phyloP scores from a whole-genome alignment of 2,113 vertebrate species.

The Ivindomyrus marchei region DNA sequence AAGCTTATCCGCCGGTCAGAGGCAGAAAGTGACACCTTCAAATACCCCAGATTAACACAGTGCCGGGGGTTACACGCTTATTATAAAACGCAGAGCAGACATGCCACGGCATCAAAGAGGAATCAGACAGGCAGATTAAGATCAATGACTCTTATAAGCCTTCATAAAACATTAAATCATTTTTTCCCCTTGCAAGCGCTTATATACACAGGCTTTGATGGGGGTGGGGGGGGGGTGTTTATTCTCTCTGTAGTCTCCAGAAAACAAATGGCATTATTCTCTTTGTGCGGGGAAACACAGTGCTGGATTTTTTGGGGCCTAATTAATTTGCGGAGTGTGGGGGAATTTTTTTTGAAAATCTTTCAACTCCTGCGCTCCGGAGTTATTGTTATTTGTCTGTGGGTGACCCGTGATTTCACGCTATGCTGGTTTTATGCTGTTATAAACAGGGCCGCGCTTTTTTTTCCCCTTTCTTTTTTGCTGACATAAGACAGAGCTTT shows the following conservation, averaged over 20 bases:
- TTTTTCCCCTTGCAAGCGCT: constrained; percentile 37
- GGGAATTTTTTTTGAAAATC: constrained; percentile 18
- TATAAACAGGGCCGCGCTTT: constrained; percentile 54
- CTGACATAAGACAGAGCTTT: constrained; percentile 70
- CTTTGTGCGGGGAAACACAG: constrained; percentile 42
- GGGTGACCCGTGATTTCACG: constrained; percentile 72
- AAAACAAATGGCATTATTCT: constrained; percentile 42
- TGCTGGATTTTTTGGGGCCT: constrained; percentile 48
- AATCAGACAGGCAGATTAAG: constrained; percentile 46
- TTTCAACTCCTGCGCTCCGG: constrained; percentile 47
- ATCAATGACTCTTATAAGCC: constrained; percentile 52
- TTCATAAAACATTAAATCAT: constrained; percentile 51
- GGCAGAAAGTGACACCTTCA: constrained; percentile 52
- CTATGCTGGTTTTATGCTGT: constrained; percentile 60
- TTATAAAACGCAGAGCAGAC: constrained; percentile 40
- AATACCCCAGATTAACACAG: constrained; percentile 52
- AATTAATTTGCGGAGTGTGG: constrained; percentile 58
- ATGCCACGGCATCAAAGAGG: constrained; percentile 34
- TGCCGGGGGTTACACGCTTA: constrained; percentile 51
- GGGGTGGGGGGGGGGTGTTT: constrained; percentile 32
- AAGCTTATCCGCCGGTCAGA: constrained; percentile 58
- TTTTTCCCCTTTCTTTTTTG: constrained; percentile 45
- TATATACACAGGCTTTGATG: constrained; percentile 49
- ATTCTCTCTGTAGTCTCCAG: constrained; percentile 39
- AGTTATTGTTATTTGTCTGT: constrained; percentile 64